These are phyloP conservation scores for Eupithecia subfuscata DNA, from an alignment of 2,888 invertebrate genomes.

Conservation along the genomic window DNA sequence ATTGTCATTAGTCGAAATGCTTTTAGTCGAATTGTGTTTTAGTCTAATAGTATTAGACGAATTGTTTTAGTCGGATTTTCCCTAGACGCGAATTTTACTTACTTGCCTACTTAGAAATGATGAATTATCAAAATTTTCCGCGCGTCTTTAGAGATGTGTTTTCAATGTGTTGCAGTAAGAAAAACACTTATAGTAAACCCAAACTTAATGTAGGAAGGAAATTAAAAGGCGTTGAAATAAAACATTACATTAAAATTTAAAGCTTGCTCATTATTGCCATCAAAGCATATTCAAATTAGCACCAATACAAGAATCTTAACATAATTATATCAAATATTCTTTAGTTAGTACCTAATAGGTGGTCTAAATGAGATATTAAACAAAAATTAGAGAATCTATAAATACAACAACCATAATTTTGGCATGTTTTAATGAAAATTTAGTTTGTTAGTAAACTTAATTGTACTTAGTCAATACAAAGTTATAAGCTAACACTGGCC, in stretches of 20 bases:
- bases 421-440: constrained; percentile 6
- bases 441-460: constrained; percentile 10
- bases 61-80: no score
- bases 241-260: background rate
- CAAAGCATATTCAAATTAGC: constrained; percentile 6
- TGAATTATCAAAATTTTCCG: no score
- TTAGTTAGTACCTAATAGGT: background rate
- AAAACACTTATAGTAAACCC: background rate
- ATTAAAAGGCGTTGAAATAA: background rate
- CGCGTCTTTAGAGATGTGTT: no score
- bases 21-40: no score
- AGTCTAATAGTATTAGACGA: no score
- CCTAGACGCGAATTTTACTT: no score
- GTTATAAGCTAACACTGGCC: background rate
- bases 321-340: background rate
- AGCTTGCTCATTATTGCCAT: background rate
- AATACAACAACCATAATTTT: background rate
- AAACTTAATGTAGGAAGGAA: background rate
- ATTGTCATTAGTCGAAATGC: no score
- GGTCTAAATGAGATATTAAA: background rate
- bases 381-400: background rate
- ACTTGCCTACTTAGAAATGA: no score
- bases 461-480: constrained; percentile 15
- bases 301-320: background rate
- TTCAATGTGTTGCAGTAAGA: no score